These are phyloP conservation scores for Lycocorax pyrrhopterus DNA, from an alignment of 2,113 vertebrate genomes.

Conservation along the genomic window DNA sequence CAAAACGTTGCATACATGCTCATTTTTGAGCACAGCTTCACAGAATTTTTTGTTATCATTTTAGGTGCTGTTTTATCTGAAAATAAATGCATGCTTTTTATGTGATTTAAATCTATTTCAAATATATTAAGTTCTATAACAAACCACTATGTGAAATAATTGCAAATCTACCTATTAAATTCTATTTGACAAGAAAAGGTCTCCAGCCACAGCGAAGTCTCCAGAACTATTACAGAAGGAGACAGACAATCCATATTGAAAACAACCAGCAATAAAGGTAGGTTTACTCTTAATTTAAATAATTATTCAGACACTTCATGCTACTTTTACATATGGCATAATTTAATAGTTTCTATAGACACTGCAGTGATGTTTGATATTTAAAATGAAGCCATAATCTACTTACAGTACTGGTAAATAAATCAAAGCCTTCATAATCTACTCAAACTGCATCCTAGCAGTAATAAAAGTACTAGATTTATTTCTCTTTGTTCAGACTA, in stretches of 20 bases:
- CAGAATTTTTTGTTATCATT: not conserved
- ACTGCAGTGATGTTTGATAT: not conserved
- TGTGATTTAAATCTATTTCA: not conserved
- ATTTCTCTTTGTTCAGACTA: not conserved
- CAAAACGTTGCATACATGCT: not conserved
- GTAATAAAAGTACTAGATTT: not conserved
- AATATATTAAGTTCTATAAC: not conserved
- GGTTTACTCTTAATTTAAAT: not conserved
- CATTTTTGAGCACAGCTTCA: not conserved
- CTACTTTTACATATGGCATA: not conserved
- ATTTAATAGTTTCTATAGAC: not conserved
- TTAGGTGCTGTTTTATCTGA: not conserved
- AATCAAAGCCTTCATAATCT: not conserved
- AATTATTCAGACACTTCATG: not conserved
- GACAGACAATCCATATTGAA: not conserved
- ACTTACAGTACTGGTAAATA: not conserved
- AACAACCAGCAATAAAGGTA: not conserved
- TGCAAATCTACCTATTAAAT: not conserved
- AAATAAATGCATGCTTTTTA: not conserved
- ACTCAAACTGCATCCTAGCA: not conserved
- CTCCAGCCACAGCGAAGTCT: not conserved
- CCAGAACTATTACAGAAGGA: not conserved
- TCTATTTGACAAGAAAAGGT: not conserved
- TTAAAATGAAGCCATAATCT: not conserved
- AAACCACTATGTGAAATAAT: not conserved